A percentile compares a stretch with the other conserved stretches of the same genome.
These are phyloP conservation scores for Strigamia crassipes DNA, from an alignment of 2,888 invertebrate species.

Conservation along the genomic window DNA sequence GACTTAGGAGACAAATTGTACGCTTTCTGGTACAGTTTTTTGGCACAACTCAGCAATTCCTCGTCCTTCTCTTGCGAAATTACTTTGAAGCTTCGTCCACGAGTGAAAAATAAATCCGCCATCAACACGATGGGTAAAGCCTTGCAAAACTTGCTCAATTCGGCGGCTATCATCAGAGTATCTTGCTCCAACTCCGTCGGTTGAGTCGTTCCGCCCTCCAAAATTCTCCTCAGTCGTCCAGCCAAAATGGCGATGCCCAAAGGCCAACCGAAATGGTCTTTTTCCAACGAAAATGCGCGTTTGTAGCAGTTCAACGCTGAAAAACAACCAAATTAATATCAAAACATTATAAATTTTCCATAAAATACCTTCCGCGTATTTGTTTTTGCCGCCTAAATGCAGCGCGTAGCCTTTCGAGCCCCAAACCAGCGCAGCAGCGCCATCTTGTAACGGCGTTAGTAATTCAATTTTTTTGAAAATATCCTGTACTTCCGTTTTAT, in stretches of 20 bases:
- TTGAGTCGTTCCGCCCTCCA: background rate
- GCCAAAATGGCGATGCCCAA: background rate
- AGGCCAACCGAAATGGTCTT: background rate
- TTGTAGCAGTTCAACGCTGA: background rate
- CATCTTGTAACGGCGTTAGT: background rate
- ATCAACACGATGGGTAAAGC: background rate
- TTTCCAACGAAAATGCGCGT: background rate
- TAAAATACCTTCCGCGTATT: background rate
- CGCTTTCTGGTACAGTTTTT: background rate
- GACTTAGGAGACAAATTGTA: background rate
- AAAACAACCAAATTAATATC: background rate
- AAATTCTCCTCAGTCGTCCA: slow-evolving; percentile 4
- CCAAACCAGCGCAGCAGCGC: background rate
- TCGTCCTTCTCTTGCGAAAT: background rate
- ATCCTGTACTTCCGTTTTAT: background rate
- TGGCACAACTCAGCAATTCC: background rate
- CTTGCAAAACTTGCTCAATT: background rate
- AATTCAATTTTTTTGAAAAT: background rate
- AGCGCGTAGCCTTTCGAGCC: background rate
- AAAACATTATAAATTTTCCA: background rate
- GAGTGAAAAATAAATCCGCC: background rate
- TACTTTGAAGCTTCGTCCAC: background rate
- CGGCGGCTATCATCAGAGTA: background rate
- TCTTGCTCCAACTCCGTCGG: background rate
- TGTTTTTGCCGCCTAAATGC: background rate